A percentile compares a stretch with the other conserved stretches of the same genome.
These are phyloP conservation scores for Onychostruthus taczanowskii DNA, from an alignment of 2,113 vertebrate genomes.

Conservation along the genomic window DNA sequence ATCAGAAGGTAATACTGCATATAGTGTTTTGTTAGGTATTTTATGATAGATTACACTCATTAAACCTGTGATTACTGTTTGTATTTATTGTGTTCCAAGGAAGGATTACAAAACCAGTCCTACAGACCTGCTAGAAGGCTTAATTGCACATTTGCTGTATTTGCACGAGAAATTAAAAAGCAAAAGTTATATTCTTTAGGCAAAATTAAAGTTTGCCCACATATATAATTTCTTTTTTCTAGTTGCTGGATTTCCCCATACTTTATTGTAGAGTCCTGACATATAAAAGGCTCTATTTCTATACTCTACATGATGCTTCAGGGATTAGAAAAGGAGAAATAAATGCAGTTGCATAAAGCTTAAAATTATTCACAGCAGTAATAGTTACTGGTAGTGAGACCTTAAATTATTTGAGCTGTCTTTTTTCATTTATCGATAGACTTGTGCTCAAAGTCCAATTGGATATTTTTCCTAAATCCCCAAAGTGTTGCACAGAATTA, in stretches of 20 bases:
- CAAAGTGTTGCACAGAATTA: neutral
- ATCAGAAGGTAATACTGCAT: neutral
- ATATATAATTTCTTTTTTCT: neutral
- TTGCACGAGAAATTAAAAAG: slow-evolving; percentile 29
- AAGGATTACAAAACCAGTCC: slow-evolving; percentile 42
- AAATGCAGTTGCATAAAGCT: neutral
- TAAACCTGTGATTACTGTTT: slow-evolving; percentile 59
- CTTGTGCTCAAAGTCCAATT: neutral
- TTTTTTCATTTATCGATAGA: neutral
- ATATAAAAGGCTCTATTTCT: neutral
- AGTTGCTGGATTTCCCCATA: neutral
- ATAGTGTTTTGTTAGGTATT: neutral
- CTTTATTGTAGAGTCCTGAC: neutral
- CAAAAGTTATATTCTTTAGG: neutral
- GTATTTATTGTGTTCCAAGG: slow-evolving; percentile 32
- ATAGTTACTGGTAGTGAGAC: neutral
- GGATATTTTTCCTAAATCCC: neutral
- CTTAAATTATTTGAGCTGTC: neutral
- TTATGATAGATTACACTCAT: slow-evolving; percentile 48
- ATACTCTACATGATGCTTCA: neutral
- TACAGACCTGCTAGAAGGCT: neutral
- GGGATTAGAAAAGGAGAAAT: neutral
- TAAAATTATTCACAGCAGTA: neutral
- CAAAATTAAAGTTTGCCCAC: slow-evolving; percentile 24
- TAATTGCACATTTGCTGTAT: slow-evolving; percentile 30